Evolutionary conservation across 2,888 invertebrate species (phyloP), one percentile per base, ranked within the genome.

Genomic region (Drosophila colorata): DNA sequence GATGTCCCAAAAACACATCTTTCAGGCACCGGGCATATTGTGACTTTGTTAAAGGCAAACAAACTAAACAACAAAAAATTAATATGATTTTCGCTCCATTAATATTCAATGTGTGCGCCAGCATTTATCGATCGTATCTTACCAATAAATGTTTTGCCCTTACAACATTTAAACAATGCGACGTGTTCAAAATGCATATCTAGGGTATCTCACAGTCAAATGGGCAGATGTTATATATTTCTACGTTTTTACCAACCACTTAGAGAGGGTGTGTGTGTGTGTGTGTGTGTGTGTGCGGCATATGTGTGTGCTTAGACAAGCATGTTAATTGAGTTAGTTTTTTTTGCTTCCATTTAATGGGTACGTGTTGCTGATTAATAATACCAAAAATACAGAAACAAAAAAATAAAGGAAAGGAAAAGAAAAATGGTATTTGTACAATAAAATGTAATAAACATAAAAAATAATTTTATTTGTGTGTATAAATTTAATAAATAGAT

Each of bases 281-380:
- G 40, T 44, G 37, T 31, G 8, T 33, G 38, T 40, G 60, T 44
- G 25, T 38, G 46, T 46, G 40, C n/a, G 41, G 46, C 40, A 41
- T 16, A 33, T 63, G 40, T 61, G 37, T 72, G 53, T 80, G 87
- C 65, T 78, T 78, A 49, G 69, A 61, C 52, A 66, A 80, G 87
- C 77, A 72, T 78, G 68, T 79, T 87, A 87, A 87, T 85, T 82
- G 72, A 75, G 77, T 77, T 77, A 79, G 68, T 68, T 70, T 68
- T 71, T 58, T 57, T 48, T 56, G 60, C 66, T 44, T 61, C 28
- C 37, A 40, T 57, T 58, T 63, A 57, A 68, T 53, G 64, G 18
- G 9, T 35, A 65, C 69, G 78, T 77, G 78, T 60, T 77, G 73
- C 46, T 81, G 82, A 81, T 80, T 79, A 79, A 66, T 46, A 43